Evolutionary conservation across 1,140 invertebrate genomes (phyloP).

Genomic region (Armadillidium nasatum): DNA sequence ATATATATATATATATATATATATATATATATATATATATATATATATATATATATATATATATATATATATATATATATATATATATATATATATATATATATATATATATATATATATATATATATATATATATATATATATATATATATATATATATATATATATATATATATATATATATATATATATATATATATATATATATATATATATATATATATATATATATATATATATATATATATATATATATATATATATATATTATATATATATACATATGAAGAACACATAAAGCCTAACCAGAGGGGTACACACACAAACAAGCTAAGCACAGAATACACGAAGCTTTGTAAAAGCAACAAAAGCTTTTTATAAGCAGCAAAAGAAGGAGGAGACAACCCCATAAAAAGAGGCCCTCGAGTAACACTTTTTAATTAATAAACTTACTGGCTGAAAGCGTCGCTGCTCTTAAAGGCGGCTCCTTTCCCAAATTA

Average conservation of each 20-base stretch:
- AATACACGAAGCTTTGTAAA: constrained; percentile 14
- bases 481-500: background rate
- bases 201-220: constrained; percentile 13
- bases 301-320: too few relatives aligned
- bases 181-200: constrained; percentile 6
- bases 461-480: background rate
- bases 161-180: constrained; percentile 10
- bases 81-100: background rate
- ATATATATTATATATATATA: constrained; percentile 6
- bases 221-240: constrained; percentile 11
- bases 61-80: constrained; percentile 8
- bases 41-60: constrained; percentile 13
- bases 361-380: background rate
- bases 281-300: background rate
- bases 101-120: constrained; percentile 10
- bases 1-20: constrained; percentile 2
- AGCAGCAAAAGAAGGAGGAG: background rate
- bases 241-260: constrained; percentile 8
- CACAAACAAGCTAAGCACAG: too few relatives aligned
- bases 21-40: constrained; percentile 10
- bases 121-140: constrained; percentile 10
- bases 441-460: background rate
- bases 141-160: constrained; percentile 6
- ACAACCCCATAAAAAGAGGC: background rate
- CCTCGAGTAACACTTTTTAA: background rate